Evolutionary conservation across 2,113 vertebrate species (phyloP), one percentile per base, ranked within the genome.

Genomic region (Tupaia chinensis): DNA sequence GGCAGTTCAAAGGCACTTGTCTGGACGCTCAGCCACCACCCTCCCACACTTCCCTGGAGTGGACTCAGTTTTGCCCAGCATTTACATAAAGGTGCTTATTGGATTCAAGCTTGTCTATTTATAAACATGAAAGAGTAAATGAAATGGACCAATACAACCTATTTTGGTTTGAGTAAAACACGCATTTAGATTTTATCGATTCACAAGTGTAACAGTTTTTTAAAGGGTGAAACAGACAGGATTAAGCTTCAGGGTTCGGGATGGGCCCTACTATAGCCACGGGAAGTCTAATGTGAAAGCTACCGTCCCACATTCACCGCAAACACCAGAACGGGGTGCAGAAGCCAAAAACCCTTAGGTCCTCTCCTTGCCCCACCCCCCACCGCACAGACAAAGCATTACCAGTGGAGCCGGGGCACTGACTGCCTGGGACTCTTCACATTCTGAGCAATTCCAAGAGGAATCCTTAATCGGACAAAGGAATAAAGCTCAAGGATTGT

Each of bases 81-180:
- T 96, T 95, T 93, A 88, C 68, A 82, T 94, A 86, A 93, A 96
- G 79, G 60, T 80, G 44, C 79, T 94, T 93, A 70, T 27, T 76
- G 54, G 79, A 88, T 60, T 84, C 65, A 91, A 34, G 27, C 61
- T 92, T 81, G 22, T 78, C 79, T 92, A 54, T 74, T 96, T 95
- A 89, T 84, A 92, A 95, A 73, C 78, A 73, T 19, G 7, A 63
- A 90, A 92, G 68, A 87, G 66, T 87, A 93, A 93, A 92, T 81
- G 81, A 34, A 22, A 90, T 44, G 79, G 77, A 95, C 68, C 34
- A 8, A 72, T 25, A 34, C 14, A 93, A 54, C 32, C 23, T 82
- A 72, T 90, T 92, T 91, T 80, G 70, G 58, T 89, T 76, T 87
- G 70, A 95, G 54, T 91, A 76, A 96, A 96, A 58, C 44, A 14